These are phyloP conservation scores for Rhinopomastus cyanomelas DNA, from an alignment of 2,113 vertebrate species.

Conservation along the genomic window DNA sequence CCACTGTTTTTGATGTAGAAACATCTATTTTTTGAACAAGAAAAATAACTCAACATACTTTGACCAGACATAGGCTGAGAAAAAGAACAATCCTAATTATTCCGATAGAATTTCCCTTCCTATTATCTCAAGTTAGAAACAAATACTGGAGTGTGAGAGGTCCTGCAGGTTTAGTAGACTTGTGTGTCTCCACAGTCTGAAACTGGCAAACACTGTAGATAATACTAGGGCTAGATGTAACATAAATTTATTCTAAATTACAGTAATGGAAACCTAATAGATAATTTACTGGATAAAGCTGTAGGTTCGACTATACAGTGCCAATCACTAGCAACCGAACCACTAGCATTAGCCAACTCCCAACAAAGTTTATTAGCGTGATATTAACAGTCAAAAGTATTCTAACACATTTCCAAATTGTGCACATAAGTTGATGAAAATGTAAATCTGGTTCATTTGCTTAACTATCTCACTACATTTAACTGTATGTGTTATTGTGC, in stretches of 20 bases:
- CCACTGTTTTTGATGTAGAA: constrained; percentile 62
- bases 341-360: not conserved
- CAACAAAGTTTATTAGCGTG: not conserved
- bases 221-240: constrained; percentile 22
- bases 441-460: not conserved
- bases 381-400: not conserved
- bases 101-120: constrained; percentile 21
- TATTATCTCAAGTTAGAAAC: not conserved
- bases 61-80: not conserved
- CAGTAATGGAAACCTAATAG: not conserved
- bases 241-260: not conserved
- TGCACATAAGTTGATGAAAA: not conserved
- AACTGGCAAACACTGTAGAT: not conserved
- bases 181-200: constrained; percentile 13
- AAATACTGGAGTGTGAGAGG: constrained; percentile 27
- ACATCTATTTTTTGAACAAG: constrained; percentile 61
- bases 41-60: constrained; percentile 41
- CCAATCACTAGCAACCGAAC: not conserved
- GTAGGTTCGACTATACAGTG: not conserved
- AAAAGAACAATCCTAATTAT: constrained; percentile 44
- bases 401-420: not conserved
- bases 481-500: not conserved
- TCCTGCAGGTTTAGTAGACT: constrained; percentile 18
- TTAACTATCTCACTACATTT: not conserved
- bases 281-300: not conserved